phyloP scores from a whole-genome alignment of 1,140 invertebrate species.

The Hypsibius dujardini region DNA sequence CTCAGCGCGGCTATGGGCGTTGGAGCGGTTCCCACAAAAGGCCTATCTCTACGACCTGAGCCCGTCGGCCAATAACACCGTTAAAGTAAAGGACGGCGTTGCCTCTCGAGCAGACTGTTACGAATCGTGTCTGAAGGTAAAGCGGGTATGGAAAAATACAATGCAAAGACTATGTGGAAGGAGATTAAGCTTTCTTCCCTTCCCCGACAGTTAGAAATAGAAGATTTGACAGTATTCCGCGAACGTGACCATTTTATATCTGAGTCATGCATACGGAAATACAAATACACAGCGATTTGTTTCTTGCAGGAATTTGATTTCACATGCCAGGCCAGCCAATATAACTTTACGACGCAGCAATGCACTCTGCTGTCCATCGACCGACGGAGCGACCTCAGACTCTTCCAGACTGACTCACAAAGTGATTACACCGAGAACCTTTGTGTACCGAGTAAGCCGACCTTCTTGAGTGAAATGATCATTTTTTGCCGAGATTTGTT shows the following conservation, averaged over 20 bases:
- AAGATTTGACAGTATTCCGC: background rate
- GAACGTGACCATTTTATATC: background rate
- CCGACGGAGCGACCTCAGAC: background rate
- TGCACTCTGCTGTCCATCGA: background rate
- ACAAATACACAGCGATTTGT: background rate
- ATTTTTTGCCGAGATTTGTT: background rate
- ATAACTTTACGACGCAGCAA: background rate
- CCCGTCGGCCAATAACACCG: background rate
- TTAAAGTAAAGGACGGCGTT: background rate
- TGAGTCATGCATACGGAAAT: background rate
- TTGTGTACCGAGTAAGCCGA: constrained; percentile 1
- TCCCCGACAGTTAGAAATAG: background rate
- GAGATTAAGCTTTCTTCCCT: background rate
- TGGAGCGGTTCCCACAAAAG: background rate
- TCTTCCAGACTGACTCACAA: background rate
- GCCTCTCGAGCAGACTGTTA: background rate
- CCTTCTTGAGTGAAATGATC: background rate
- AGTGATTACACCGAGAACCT: background rate
- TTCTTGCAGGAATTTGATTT: background rate
- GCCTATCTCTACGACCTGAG: background rate
- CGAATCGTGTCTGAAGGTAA: background rate
- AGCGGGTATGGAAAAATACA: background rate
- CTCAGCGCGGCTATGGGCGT: background rate
- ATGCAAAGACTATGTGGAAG: background rate
- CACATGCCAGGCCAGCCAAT: background rate